Percentiles rank a stretch among this genome's conserved stretches.
Conservation (phyloP, 2,888 invertebrate species). For the Conomelus anceps region DNA sequence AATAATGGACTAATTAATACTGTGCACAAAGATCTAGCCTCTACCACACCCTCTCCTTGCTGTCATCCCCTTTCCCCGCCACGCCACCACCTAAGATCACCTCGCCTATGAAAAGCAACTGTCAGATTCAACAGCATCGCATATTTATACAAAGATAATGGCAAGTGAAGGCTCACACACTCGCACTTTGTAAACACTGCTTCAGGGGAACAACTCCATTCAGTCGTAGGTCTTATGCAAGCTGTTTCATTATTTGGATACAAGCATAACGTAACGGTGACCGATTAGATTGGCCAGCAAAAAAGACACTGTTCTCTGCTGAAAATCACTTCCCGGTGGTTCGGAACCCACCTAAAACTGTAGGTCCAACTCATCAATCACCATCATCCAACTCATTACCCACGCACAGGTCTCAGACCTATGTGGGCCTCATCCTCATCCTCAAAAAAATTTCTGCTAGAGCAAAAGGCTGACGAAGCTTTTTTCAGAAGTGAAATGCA, state of each 20-base stretch:
- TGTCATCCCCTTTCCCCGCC: background rate
- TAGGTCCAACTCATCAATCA: no score
- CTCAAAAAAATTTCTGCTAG: no score
- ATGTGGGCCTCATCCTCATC: no score
- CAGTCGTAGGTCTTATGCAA: background rate
- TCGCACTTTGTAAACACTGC: background rate
- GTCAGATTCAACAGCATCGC: background rate
- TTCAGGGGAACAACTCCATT: background rate
- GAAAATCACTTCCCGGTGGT: no score
- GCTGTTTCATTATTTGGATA: background rate
- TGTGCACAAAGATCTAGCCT: background rate
- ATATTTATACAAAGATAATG: background rate
- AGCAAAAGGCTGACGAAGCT: no score
- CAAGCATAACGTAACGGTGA: no score
- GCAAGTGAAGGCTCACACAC: background rate
- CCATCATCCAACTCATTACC: no score
- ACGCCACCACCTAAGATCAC: background rate
- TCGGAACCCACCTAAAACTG: no score
- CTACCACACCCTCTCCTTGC: background rate
- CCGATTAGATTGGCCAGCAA: no score
- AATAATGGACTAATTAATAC: background rate
- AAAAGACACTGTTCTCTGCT: no score
- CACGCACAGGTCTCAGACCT: no score
- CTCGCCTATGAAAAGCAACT: background rate
- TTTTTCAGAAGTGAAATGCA: no score